These are phyloP conservation scores for Sula dactylatra DNA, from an alignment of 2,113 vertebrate genomes.

Conservation along the genomic window DNA sequence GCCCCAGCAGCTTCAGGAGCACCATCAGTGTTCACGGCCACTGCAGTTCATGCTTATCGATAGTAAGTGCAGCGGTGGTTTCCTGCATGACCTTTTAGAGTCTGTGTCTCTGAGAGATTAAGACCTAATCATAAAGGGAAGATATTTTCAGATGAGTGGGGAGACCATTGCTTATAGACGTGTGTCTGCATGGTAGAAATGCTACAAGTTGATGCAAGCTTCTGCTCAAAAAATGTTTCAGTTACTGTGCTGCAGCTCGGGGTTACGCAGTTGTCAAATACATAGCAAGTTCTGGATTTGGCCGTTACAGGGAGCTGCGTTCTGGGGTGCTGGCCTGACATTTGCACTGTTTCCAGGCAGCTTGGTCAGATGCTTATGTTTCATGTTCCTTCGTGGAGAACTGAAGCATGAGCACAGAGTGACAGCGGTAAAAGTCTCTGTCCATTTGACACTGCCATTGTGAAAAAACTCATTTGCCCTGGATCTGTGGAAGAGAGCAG, in stretches of 20 bases:
- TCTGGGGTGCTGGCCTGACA: not conserved
- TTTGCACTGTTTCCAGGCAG: not conserved
- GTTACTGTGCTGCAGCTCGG: not conserved
- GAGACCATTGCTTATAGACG: not conserved
- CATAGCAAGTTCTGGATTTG: not conserved
- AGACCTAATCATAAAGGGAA: not conserved
- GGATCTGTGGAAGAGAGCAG: not conserved
- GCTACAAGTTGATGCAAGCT: rapidly evolving
- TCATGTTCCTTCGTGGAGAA: not conserved
- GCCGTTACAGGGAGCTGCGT: not conserved
- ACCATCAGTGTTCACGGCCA: conserved; percentile 81
- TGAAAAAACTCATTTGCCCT: not conserved
- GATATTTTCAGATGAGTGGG: not conserved
- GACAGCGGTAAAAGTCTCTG: not conserved
- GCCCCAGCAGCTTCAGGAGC: conserved; percentile 44
- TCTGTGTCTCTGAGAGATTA: not conserved
- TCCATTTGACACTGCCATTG: rapidly evolving
- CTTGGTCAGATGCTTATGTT: not conserved
- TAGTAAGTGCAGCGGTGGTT: conserved; percentile 79
- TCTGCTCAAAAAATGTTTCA: not conserved
- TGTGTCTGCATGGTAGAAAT: not conserved
- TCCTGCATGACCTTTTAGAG: not conserved
- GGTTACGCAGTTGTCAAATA: not conserved
- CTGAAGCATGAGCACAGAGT: not conserved
- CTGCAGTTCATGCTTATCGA: conserved; percentile 86